A percentile compares a stretch with the other conserved stretches of the same genome.
Conservation (phyloP, 2,888 invertebrate genomes). For the Griposia aprilina region DNA sequence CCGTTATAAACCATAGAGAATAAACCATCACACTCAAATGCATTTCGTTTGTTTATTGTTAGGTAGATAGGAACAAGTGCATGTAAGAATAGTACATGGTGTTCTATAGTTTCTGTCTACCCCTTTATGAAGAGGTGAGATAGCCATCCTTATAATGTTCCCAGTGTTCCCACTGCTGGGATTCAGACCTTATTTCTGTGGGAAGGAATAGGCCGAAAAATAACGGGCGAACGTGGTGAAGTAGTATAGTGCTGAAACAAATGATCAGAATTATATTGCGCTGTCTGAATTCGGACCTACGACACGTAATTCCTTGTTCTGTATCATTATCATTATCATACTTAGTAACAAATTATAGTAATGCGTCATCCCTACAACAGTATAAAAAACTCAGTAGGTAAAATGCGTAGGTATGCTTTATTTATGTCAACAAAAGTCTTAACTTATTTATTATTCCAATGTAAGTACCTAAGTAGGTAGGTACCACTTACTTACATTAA, state of each 20-base stretch:
- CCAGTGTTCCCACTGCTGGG: neutral
- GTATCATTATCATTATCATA: neutral
- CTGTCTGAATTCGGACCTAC: neutral
- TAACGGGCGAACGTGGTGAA: no score
- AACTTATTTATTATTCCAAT: slow-evolving; percentile 13
- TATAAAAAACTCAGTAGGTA: no score
- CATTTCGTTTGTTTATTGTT: no score
- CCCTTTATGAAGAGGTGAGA: no score
- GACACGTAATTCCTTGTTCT: neutral
- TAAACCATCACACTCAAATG: no score
- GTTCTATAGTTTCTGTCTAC: no score
- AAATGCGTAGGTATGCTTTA: no score
- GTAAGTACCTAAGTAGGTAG: neutral
- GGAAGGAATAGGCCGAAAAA: neutral
- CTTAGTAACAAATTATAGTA: neutral
- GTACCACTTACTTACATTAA: slow-evolving; percentile 8
- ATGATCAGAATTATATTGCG: neutral
- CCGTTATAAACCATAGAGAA: no score
- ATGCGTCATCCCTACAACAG: neutral
- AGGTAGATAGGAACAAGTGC: no score
- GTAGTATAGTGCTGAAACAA: neutral
- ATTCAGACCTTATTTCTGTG: neutral
- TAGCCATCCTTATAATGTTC: neutral
- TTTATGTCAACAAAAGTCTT: neutral
- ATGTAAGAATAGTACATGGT: no score